Evolutionary conservation across 1,140 invertebrate genomes (phyloP).

Genomic region (Colletes latitarsis): DNA sequence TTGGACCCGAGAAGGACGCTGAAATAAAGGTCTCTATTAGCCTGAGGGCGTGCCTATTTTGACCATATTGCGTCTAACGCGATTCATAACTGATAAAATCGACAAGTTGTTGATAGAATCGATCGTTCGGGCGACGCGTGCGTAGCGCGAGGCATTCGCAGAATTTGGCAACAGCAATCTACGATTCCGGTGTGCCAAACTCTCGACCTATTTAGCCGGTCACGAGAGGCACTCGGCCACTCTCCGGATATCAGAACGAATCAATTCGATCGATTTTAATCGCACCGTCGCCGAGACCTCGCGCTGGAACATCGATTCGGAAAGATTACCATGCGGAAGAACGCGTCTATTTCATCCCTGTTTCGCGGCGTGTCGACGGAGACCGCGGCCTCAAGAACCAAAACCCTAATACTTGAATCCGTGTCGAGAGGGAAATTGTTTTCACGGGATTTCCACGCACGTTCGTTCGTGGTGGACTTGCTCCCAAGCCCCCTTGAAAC

Average conservation of each 20-base stretch:
- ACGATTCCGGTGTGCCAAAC: slow-evolving; percentile 46
- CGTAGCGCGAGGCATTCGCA: slow-evolving; percentile 35
- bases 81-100: background rate
- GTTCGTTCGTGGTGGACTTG: too few species aligned
- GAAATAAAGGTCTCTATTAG: too few species aligned
- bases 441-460: too few species aligned
- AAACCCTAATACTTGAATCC: too few species aligned
- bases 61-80: background rate
- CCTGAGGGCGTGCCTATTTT: too few species aligned
- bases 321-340: background rate
- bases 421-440: too few species aligned
- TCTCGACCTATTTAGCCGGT: slow-evolving; percentile 49
- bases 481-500: too few species aligned
- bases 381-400: too few species aligned
- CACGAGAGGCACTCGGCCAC: slow-evolving; percentile 37
- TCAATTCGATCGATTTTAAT: slow-evolving; percentile 45
- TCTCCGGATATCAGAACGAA: slow-evolving; percentile 41
- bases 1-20: too few species aligned
- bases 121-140: background rate
- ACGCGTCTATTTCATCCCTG: background rate
- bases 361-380: background rate
- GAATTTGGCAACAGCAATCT: slow-evolving; percentile 46
- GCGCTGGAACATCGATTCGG: slow-evolving; percentile 22
- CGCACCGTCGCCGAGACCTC: background rate
- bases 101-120: background rate